Evolutionary conservation across 2,797 vertebrate species (phyloP).

Genomic region (Acrossocheilus fasciatus): DNA sequence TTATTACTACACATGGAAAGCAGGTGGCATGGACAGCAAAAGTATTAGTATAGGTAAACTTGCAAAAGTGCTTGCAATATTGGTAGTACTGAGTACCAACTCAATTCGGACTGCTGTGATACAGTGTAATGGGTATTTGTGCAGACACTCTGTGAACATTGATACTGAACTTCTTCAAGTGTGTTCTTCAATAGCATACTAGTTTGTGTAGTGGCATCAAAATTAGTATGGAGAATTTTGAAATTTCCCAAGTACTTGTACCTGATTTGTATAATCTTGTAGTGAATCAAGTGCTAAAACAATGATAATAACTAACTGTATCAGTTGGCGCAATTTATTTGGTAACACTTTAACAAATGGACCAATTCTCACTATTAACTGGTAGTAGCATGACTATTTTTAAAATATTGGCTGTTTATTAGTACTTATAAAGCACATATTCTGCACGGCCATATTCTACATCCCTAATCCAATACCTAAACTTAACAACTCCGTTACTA

Average conservation of each 20-base stretch:
- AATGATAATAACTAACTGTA: background rate
- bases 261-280: background rate
- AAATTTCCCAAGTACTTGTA: background rate
- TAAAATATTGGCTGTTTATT: background rate
- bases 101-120: background rate
- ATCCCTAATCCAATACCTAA: background rate
- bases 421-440: background rate
- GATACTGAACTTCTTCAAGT: background rate
- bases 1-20: background rate
- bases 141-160: background rate
- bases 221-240: background rate
- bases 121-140: background rate
- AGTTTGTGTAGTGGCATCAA: background rate
- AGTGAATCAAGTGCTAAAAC: background rate
- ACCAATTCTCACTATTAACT: background rate
- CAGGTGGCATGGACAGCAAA: background rate
- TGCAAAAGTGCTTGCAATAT: background rate
- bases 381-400: background rate
- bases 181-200: background rate
- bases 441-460: background rate
- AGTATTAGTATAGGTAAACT: background rate
- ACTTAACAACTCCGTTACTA: background rate
- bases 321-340: conserved; percentile 17
- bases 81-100: too few species aligned
- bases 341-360: too few species aligned